Conservation (phyloP, 1,140 invertebrate species). For the Drosophila pachea region DNA sequence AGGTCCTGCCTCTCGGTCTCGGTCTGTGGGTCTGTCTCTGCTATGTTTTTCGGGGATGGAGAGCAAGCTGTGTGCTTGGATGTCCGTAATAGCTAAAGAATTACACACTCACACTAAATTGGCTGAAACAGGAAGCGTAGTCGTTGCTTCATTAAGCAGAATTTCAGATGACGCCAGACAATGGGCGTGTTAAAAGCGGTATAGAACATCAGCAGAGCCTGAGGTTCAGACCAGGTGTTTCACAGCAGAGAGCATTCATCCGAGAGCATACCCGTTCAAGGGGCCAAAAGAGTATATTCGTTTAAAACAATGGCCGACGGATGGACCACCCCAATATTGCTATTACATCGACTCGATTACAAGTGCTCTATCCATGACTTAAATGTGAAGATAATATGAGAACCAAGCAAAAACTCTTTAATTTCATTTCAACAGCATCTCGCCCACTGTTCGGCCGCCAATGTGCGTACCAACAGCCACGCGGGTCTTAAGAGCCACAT, state of each 20-base stretch:
- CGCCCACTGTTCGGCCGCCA: background rate
- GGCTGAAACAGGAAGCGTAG: constrained; percentile 77
- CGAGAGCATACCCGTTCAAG: no score
- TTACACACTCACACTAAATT: constrained; percentile 78
- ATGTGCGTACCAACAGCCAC: background rate
- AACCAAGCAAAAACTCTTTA: background rate
- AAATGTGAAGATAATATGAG: no score
- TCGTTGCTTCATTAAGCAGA: constrained; percentile 78
- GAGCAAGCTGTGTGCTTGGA: constrained; percentile 5
- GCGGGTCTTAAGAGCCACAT: constrained; percentile 8
- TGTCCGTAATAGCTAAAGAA: constrained; percentile 78
- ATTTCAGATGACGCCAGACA: constrained; percentile 66
- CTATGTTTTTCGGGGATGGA: background rate
- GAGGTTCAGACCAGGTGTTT: constrained; percentile 13
- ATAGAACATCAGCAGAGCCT: background rate
- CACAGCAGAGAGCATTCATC: background rate
- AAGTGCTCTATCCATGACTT: no score
- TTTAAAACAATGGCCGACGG: no score
- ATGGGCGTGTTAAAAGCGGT: constrained; percentile 17
- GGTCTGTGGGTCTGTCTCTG: constrained; percentile 8
- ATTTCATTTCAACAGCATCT: background rate
- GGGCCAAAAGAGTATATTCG: no score
- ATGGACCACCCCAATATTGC: no score
- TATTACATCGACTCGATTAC: no score
- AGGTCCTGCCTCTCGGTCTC: background rate